A percentile compares a stretch with the other conserved stretches of the same genome.
Evolutionary conservation across 2,797 vertebrate genomes (phyloP).

Genomic region (Anas flavirostris): DNA sequence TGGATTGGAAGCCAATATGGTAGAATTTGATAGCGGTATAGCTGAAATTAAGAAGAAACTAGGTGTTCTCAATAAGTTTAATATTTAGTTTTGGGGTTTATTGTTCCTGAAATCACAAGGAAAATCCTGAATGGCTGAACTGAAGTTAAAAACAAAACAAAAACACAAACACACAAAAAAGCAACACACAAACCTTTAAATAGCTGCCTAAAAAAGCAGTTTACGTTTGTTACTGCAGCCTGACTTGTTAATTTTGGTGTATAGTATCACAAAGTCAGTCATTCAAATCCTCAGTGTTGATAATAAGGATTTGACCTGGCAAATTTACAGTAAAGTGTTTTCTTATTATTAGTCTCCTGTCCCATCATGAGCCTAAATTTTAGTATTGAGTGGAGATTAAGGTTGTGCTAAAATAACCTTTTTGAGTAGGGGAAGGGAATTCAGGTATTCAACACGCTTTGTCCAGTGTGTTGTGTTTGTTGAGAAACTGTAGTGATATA

Average conservation of each 20-base stretch:
- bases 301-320: background rate
- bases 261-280: background rate
- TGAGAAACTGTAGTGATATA: background rate
- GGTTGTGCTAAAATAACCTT: background rate
- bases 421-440: background rate
- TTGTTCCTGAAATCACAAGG: background rate
- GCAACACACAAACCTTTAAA: too few species aligned
- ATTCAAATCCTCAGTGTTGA: background rate
- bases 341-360: background rate
- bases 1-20: background rate
- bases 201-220: background rate
- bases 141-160: background rate
- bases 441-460: background rate
- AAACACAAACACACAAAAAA: too few species aligned
- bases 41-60: background rate
- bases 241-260: too few species aligned
- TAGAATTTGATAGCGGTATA: background rate
- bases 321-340: background rate
- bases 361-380: background rate
- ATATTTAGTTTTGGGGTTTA: background rate
- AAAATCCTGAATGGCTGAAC: background rate
- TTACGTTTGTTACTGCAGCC: background rate
- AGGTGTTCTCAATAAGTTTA: background rate
- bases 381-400: background rate
- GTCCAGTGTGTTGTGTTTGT: background rate